Conservation (phyloP, 2,113 vertebrate genomes). For the Eclectus roratus region DNA sequence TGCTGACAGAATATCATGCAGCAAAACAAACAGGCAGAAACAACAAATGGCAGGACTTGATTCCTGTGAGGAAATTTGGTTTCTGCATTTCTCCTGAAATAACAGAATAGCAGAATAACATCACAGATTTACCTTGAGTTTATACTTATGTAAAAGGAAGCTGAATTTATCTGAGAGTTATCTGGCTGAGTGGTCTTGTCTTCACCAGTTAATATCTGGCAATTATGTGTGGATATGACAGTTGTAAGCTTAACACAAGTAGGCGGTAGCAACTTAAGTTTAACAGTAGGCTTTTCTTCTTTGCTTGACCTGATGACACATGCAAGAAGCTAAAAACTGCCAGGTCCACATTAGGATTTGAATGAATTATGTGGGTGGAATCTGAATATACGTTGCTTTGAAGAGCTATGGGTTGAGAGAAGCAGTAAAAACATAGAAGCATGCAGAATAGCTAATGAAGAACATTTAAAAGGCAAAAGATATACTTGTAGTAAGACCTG, state of each 20-base stretch:
- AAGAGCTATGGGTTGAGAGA: background rate
- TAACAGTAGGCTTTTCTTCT: slow-evolving; percentile 47
- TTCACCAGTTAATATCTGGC: slow-evolving; percentile 38
- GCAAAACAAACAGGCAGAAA: background rate
- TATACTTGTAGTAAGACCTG: background rate
- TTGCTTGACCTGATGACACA: slow-evolving; percentile 57
- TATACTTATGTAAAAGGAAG: background rate
- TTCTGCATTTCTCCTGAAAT: background rate
- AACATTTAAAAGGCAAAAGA: background rate
- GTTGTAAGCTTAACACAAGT: background rate
- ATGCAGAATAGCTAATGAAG: background rate
- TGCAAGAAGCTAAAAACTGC: slow-evolving; percentile 36
- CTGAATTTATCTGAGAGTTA: background rate
- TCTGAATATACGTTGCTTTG: slow-evolving; percentile 23
- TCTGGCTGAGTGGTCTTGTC: slow-evolving; percentile 34
- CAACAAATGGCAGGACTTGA: background rate
- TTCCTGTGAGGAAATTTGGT: background rate
- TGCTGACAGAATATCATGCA: background rate
- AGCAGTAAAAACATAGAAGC: background rate
- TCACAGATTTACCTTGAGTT: background rate
- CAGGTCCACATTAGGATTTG: slow-evolving; percentile 26
- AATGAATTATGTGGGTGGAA: slow-evolving; percentile 42
- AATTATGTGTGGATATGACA: slow-evolving; percentile 33
- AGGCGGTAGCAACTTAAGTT: slow-evolving; percentile 16
- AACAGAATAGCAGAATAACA: background rate